Evolutionary conservation across 2,888 invertebrate species (phyloP), one percentile per base, ranked within the genome.

Genomic region (Yponomeuta cagnagella): DNA sequence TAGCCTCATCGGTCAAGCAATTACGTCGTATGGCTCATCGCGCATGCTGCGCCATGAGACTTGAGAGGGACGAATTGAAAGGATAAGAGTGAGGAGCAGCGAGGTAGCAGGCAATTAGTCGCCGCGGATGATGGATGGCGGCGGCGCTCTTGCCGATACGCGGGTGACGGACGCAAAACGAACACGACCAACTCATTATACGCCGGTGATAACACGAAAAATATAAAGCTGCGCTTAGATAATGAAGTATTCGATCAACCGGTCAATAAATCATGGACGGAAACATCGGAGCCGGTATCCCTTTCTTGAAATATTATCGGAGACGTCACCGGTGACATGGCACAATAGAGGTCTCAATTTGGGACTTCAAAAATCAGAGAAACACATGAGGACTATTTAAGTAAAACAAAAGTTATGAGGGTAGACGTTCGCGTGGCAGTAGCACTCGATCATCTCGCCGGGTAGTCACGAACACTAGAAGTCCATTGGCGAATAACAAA

Each of bases 41-140:
- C 78, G 76, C 76, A 75, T 78, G 58, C 69, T 23, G 52, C 23
- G 76, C 76, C 80, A 83, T 82, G 84, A 86, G 87, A 86, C 84
- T 82, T 79, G 79, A 74, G 83, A 85, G 86, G 52, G 88, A 88
- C 85, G 89, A 88, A 89, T 89, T 88, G 89, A 88, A 89, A 86
- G 88, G 87, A 88, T 89, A 88, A 88, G 87, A 85, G 83, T 48
- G 84, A 81, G 80, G 81, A 58, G 52, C 52, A 58, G 52, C 85
- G 84, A 90, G 89, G 90, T 90, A 92, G 91, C 90, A 84, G 84
- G 89, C 89, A 89, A 92, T 92, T 90, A 92, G 91, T 89, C 88
- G 82, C 81, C 78, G 77, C 74, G 79, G 83, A 89, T 92, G 91
- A 92, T 92, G 90, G 85, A 82, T n/a, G 37, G 66, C 72, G 71